Evolutionary conservation across 2,797 vertebrate species (phyloP), one percentile per base, ranked within the genome.

Genomic region (Allobates femoralis): DNA sequence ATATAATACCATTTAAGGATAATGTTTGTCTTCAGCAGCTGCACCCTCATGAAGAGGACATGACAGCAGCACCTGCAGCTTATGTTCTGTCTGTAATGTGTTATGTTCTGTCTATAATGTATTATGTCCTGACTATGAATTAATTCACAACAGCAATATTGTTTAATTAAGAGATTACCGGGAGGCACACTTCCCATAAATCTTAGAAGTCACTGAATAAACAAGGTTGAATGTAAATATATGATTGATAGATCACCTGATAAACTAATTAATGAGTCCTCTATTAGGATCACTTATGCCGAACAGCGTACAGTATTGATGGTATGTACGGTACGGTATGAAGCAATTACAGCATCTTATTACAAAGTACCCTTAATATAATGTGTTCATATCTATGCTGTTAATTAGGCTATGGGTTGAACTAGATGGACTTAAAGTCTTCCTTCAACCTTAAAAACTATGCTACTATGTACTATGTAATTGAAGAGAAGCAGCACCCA

Each of bases 31-130:
- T 46, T 5, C n/a, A 41, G n/a, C 67, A 46, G 34, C 67, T 71
- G 67, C 21, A n/a, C 34, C 67, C 67, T 41, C 34, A 71, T 46
- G 46, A 46, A 71, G 67, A 69, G 11, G 34, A 71, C 67, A 41
- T 71, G 67, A 71, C 67, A 71, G 34, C 67, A 46, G 34, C 67
- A 71, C 67, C 34, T 71, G 67, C 34, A 23, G 67, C 34, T n/a
- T 71, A 5, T 46, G 37, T 71, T 71, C 21, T 41, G 34, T 21
- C 34, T 71, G 34, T 6, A 34, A 69, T 34, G 32, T 21, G 21
- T 69, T 37, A 69, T 34, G 19, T 37, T 21, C 5, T 21, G 18
- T 46, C 41, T 32, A 34, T 6, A 34, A 69, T 34, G 32, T 21
- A 37, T 69, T 37, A 69, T 34, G 19, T 37, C 10, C 5, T 21